Evolutionary conservation across 37 sponge, comb jelly and placozoan genomes (phyloP).

Genomic region (Bolinopsis microptera): DNA sequence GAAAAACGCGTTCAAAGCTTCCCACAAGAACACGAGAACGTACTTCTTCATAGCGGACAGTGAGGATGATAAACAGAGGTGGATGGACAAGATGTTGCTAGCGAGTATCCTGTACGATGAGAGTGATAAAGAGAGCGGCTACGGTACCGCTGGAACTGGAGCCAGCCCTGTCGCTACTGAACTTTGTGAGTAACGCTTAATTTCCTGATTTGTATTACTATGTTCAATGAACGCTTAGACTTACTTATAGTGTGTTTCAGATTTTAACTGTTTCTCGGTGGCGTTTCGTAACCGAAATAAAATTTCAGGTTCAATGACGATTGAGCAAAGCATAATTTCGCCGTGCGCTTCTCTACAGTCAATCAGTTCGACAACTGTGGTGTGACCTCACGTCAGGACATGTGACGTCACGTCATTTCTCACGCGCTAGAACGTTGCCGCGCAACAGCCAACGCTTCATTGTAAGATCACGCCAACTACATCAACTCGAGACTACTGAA

Average conservation of each 20-base stretch:
- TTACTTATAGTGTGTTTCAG: too few species aligned
- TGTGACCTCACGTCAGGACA: background rate
- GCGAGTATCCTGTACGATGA: constrained; percentile 53
- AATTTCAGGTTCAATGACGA: background rate
- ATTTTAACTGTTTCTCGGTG: too few species aligned
- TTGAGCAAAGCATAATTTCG: background rate
- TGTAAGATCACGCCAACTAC: background rate
- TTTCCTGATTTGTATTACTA: too few species aligned
- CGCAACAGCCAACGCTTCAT: background rate
- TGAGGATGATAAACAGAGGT: constrained; percentile 26
- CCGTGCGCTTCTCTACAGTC: background rate
- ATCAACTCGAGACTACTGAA: background rate
- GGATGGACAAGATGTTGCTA: constrained; percentile 61
- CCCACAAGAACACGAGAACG: constrained; percentile 56
- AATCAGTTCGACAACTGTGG: background rate
- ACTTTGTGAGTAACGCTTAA: background rate
- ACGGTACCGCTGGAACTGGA: background rate
- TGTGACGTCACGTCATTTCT: background rate
- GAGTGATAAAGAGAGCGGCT: background rate
- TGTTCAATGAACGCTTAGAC: too few species aligned
- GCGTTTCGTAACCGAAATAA: too few species aligned
- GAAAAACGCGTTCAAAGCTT: constrained; percentile 62
- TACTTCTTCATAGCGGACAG: constrained; percentile 48
- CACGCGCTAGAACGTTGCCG: background rate
- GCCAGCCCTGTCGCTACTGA: background rate